Evolutionary conservation across 1,140 invertebrate species (phyloP).

Genomic region (Helicoverpa zea): DNA sequence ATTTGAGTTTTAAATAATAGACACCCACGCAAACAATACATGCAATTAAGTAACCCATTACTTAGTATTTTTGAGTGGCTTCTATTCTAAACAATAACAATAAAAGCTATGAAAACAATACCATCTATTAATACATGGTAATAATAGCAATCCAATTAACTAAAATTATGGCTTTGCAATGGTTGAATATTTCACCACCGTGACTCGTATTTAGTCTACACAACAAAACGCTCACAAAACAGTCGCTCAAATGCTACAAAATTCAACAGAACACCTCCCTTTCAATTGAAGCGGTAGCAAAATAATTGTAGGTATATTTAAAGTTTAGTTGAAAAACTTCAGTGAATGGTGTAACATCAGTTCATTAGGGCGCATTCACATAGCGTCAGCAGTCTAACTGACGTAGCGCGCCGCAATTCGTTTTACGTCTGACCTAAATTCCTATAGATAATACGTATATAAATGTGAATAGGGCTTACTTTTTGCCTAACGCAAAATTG

Average conservation of each 20-base stretch:
- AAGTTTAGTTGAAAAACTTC: conserved; percentile 65
- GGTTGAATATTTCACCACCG: too few relatives aligned
- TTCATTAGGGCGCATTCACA: conserved; percentile 75
- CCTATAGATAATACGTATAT: conserved; percentile 28
- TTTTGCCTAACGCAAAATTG: conserved; percentile 17
- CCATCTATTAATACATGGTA: too few relatives aligned
- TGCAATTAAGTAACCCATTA: too few relatives aligned
- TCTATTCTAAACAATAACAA: background rate
- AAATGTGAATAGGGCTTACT: background rate
- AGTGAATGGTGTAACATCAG: conserved; percentile 65
- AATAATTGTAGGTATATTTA: conserved; percentile 46
- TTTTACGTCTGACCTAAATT: conserved; percentile 69
- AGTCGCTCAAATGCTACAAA: background rate
- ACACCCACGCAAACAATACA: too few relatives aligned
- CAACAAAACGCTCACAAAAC: too few relatives aligned
- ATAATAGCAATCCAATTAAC: too few relatives aligned
- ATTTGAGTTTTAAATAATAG: too few relatives aligned
- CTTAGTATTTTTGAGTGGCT: too few relatives aligned
- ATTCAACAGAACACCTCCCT: conserved; percentile 18
- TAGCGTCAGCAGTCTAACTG: conserved; percentile 60
- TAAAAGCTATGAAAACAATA: background rate
- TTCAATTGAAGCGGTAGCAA: conserved; percentile 37
- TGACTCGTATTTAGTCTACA: too few relatives aligned
- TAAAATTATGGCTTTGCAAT: too few relatives aligned
- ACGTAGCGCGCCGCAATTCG: conserved; percentile 60